Evolutionary conservation across 2,113 vertebrate genomes (phyloP), one percentile per base, ranked within the genome.

Genomic region (Philantomba maxwellii): DNA sequence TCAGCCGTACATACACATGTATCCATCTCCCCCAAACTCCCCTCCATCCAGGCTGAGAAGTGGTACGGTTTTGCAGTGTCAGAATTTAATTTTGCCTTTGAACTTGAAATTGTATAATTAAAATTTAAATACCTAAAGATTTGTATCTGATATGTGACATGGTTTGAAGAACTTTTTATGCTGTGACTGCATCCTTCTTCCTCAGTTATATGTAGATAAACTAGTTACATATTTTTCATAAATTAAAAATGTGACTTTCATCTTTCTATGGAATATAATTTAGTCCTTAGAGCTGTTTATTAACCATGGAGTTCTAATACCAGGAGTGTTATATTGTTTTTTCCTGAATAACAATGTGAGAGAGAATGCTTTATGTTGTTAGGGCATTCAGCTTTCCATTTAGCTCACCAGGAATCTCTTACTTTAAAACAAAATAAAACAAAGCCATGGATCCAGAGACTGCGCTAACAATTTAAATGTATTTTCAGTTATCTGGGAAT

Each of bases 101-200:
- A 94, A 87, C 80, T 85, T 47, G 25, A 94, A 96, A 28, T 94
- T 83, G 78, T 26, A 1, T 87, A 45, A 82, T 30, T 95, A 92
- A 96, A 55, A 39, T 43, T 43, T 80, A 75, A 15, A 39, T 70
- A 81, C 92, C 88, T 93, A 47, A 82, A 93, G 64, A 64, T 80
- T 16, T 17, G 36, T 82, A 36, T 78, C 62, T 93, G 87, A 39
- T 62, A 80, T 1, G 17, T 45, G 75, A 83, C 17, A 47, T 66
- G 36, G 45, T 91, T 85, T 90, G 43, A 88, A 93, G 30, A 90
- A 94, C 21, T 78, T 73, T n/a, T 26, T 81, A 14, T 92, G 36
- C 7, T 90, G 43, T 91, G 47, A 53, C 15, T 92, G 87, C 25
- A 49, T 60, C 13, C 30, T 81, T 94, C 53, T 78, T 94, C 75